phyloP scores from a whole-genome alignment of 2,113 vertebrate genomes.

The Psilopsiagon aymara region DNA sequence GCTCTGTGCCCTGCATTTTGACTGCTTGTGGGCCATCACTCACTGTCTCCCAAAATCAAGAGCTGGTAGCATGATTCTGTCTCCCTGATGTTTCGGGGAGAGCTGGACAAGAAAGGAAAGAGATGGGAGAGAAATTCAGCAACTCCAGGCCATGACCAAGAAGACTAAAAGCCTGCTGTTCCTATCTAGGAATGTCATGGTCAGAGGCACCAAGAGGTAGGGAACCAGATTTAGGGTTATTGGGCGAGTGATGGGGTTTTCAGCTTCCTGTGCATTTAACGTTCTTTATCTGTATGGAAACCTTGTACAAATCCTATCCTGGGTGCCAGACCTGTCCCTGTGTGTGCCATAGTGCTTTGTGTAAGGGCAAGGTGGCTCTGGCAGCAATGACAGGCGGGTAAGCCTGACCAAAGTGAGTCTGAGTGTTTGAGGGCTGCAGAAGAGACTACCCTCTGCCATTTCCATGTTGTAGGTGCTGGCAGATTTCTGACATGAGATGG shows the following conservation, averaged over 20 bases:
- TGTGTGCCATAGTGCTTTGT: neutral
- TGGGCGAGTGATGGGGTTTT: neutral
- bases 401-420: neutral
- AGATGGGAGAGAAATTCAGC: neutral
- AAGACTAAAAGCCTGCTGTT: neutral
- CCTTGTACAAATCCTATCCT: neutral
- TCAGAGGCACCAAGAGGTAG: neutral
- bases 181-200: neutral
- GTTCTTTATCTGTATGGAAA: neutral
- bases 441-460: neutral
- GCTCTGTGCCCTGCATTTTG: neutral
- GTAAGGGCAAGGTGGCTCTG: neutral
- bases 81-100: neutral
- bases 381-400: neutral
- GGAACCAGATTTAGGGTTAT: neutral
- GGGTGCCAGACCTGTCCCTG: neutral
- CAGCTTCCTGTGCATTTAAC: neutral
- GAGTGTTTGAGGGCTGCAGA: neutral
- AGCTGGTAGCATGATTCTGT: neutral
- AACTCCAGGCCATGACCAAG: neutral
- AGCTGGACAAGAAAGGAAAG: neutral
- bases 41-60: constrained; percentile 20
- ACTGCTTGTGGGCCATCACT: neutral
- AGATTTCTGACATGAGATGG: neutral
- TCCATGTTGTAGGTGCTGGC: neutral